These are phyloP conservation scores for Drosophila greeni DNA, from an alignment of 2,888 invertebrate genomes.

Conservation along the genomic window DNA sequence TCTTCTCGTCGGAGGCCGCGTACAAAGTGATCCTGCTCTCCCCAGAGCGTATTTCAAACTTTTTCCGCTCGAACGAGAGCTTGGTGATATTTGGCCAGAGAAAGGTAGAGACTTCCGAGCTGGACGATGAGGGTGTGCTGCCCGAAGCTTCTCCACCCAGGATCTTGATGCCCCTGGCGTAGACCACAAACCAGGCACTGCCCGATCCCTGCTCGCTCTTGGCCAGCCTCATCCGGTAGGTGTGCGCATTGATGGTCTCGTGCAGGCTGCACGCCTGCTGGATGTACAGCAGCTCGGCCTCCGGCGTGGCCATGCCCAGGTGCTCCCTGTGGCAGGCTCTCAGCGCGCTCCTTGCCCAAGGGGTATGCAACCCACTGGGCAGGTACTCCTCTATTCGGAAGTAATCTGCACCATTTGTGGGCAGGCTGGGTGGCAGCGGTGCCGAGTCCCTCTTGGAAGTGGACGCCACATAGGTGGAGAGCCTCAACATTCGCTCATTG, in stretches of 20 bases:
- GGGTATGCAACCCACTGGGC: conserved; percentile 83
- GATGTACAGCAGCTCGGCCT: conserved; percentile 93
- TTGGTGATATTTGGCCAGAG: conserved; percentile 98
- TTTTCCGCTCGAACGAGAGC: conserved; percentile 96
- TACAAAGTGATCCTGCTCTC: conserved; percentile 93
- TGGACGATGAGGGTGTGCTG: background rate
- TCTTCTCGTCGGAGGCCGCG: conserved; percentile 95
- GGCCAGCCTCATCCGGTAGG: conserved; percentile 88
- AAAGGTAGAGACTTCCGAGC: conserved; percentile 83
- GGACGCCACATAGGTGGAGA: conserved; percentile 70
- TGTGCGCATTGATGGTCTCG: conserved; percentile 93
- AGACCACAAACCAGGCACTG: conserved; percentile 92
- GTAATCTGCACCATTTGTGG: conserved; percentile 77
- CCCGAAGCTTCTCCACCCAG: conserved; percentile 80
- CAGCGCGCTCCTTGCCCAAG: conserved; percentile 80
- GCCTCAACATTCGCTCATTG: conserved; percentile 70
- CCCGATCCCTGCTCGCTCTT: conserved; percentile 88
- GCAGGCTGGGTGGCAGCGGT: conserved; percentile 13
- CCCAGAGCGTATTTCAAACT: conserved; percentile 96
- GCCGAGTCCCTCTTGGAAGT: conserved; percentile 42
- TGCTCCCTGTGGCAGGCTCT: conserved; percentile 91
- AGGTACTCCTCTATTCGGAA: conserved; percentile 93
- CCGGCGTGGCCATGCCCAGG: conserved; percentile 86
- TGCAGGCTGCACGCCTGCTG: conserved; percentile 90
- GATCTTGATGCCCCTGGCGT: conserved; percentile 94